Evolutionary conservation across 2,888 invertebrate species (phyloP).

Genomic region (Flexamia atlantica): DNA sequence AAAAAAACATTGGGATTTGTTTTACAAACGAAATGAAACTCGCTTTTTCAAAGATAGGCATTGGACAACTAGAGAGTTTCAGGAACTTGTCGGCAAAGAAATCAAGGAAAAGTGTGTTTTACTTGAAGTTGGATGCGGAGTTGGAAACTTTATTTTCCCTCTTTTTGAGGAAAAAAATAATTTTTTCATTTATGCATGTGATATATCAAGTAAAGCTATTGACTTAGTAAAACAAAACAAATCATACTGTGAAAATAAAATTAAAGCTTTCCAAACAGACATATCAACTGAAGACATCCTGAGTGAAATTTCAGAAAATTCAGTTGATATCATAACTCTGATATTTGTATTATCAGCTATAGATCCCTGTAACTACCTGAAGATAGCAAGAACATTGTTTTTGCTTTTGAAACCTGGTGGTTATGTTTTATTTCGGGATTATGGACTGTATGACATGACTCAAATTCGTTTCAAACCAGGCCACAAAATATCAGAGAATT

Average conservation of each 20-base stretch:
- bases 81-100: slow-evolving; percentile 83
- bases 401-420: slow-evolving; percentile 86
- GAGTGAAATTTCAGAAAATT: slow-evolving; percentile 75
- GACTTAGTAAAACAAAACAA: slow-evolving; percentile 86
- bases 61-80: slow-evolving; percentile 97
- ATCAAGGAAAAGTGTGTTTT: slow-evolving; percentile 77
- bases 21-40: slow-evolving; percentile 96
- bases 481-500: slow-evolving; percentile 93
- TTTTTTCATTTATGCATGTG: slow-evolving; percentile 91
- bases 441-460: slow-evolving; percentile 97
- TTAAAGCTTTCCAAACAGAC: slow-evolving; percentile 92
- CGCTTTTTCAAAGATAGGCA: slow-evolving; percentile 97
- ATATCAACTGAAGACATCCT: slow-evolving; percentile 77
- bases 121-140: slow-evolving; percentile 96
- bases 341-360: slow-evolving; percentile 98
- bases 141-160: slow-evolving; percentile 97
- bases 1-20: slow-evolving; percentile 95
- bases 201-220: slow-evolving; percentile 94
- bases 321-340: slow-evolving; percentile 90
- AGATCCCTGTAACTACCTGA: slow-evolving; percentile 88
- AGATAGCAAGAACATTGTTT: slow-evolving; percentile 81
- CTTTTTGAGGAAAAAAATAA: slow-evolving; percentile 87
- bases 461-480: slow-evolving; percentile 96
- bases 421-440: slow-evolving; percentile 92
- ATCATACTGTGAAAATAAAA: slow-evolving; percentile 80